Evolutionary conservation across 1,140 invertebrate genomes (phyloP), one percentile per base, ranked within the genome.

Genomic region (Cepaea nemoralis): DNA sequence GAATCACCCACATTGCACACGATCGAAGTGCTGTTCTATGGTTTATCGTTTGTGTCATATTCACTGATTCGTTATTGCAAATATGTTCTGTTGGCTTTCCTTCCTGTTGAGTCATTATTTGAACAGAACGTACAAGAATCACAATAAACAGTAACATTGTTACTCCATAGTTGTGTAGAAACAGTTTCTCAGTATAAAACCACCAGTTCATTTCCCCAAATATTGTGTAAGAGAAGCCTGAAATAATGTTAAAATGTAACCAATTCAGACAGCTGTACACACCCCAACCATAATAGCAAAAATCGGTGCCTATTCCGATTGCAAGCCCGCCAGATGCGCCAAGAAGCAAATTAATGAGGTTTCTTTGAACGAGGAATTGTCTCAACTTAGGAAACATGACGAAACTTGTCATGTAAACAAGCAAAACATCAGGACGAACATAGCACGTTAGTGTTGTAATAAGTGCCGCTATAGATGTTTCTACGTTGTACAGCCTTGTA

Each of bases 251-350:
- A 67, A 90, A 88, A 22, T 80, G 75, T 27, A 87, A 83, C 90
- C 90, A 91, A 50, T 90, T 88, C 0, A 76, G 24, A 6, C 88
- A 87, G 2, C 87, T 88, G 0, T 89, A 77, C 24, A 89, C 84
- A 27, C 84, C 83, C 33, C 33, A 79, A 22, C 88, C 87, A 70
- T 89, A 91, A 19, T 63, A 82, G 24, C 59, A 27, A 14, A 75
- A 85, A 74, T 90, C 89, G 8, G 86, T 83, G 5, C 75, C 75
- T 19, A 85, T 84, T 16, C 89, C 87, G 16, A 88, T 16, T 6
- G 67, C 35, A 2, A 83, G 31, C 48, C 75, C 85, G 48, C 19
- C 42, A 67, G 19, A 19, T n/a, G n/a, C 33, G 74, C 84, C 40
- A 67, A 40, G 14, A 27, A 3, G 2, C 16, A 75, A 6, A 27